Evolutionary conservation across 2,113 vertebrate species (phyloP).

Genomic region (Neotoma lepida): DNA sequence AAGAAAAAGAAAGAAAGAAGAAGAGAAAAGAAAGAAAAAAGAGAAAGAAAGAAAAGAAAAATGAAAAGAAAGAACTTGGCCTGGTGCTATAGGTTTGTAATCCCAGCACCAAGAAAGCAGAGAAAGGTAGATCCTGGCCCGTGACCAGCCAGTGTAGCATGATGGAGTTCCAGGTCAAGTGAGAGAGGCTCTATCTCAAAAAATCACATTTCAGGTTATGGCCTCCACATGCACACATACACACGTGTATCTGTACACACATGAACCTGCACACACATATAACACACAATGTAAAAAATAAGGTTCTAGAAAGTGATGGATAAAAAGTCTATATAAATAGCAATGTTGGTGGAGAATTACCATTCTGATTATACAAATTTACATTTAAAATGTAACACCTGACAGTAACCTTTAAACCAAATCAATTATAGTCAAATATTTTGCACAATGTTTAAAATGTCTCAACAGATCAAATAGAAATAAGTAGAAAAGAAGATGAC

Average conservation of each 20-base stretch:
- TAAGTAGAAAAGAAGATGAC: constrained; percentile 4
- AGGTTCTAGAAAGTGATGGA: not conserved
- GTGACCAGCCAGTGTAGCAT: not conserved
- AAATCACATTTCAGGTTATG: not conserved
- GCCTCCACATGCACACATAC: not conserved
- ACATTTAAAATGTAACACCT: constrained; percentile 3
- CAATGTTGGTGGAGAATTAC: not conserved
- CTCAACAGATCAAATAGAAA: constrained; percentile 4
- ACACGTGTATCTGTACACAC: not conserved
- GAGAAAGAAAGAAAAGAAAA: not conserved
- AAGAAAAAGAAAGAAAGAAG: too few species aligned
- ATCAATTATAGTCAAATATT: not conserved
- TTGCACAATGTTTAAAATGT: constrained; percentile 24
- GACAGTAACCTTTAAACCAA: constrained; percentile 8
- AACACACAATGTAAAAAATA: not conserved
- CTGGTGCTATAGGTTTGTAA: not conserved
- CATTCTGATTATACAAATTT: constrained; percentile 31
- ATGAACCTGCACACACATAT: too few species aligned
- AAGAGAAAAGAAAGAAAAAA: not conserved
- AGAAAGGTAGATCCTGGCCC: not conserved
- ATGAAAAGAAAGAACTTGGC: too few species aligned
- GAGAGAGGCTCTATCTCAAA: not conserved
- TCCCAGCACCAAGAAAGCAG: not conserved
- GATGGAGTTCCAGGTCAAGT: not conserved
- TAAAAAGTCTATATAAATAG: not conserved